Evolutionary conservation across 1,140 invertebrate species (phyloP), one percentile per base, ranked within the genome.

Genomic region (Philotrypesis tridentata): DNA sequence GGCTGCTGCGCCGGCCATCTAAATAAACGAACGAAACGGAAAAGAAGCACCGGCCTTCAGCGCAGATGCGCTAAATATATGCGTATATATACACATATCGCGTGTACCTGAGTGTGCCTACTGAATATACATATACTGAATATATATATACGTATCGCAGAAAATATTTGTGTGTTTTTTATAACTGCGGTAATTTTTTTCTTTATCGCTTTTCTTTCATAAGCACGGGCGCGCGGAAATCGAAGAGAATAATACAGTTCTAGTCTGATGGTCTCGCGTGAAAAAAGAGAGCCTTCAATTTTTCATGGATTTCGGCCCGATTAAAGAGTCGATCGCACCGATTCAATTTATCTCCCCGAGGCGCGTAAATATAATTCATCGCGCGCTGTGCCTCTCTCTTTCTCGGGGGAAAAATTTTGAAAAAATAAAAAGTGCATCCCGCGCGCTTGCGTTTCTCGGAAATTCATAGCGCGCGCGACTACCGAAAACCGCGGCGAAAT

Each of bases 11-110:
- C 43, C 43, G 40, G 48, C 33, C 48, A 29, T 33, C 31, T 63
- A 75, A 75, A 63, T 61, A 75, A 75, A 63, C n/a, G 29, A 74
- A 60, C 48, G 48, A 55, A 55, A 31, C 55, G 43, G 27, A 60
- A 60, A 60, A 33, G 31, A 31, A 33, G 11, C 9, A n/a, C n/a
- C n/a, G 29, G 31, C 73, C n/a, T 60, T 60, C 6, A 11, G n/a
- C 17, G 55, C 72, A 17, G 72, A 60, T n/a, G 29, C 7, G n/a
- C 37, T 40, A 43, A 72, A 72, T 43, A 72, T 72, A 43, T 72
- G 25, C 37, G 9, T 55, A 55, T 21, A 55, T 21, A 55, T 55
- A 55, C n/a, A 55, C 6, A n/a, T 55, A 55, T 55, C 40, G 48
- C 21, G 21, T 55, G 21, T 55, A 17, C 9, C 3, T 5, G 33